Evolutionary conservation across 2,888 invertebrate genomes (phyloP).

Genomic region (Drosophila stalkeri): DNA sequence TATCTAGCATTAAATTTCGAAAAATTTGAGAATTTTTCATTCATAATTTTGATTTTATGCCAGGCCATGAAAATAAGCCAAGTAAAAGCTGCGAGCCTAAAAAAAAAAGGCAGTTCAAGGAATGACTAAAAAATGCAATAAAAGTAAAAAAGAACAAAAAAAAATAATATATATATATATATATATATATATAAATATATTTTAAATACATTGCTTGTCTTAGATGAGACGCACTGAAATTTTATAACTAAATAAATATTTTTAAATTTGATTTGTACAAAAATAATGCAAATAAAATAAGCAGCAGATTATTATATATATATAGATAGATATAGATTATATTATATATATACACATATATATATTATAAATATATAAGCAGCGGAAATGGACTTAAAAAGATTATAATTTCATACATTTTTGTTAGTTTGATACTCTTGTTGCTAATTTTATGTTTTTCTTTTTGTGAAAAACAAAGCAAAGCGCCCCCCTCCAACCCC

Average conservation of each 20-base stretch:
- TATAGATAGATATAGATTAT: neutral
- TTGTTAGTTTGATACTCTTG: neutral
- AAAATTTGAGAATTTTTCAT: neutral
- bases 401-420: neutral
- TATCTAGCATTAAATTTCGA: neutral
- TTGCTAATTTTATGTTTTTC: constrained; percentile 26
- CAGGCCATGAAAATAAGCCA: neutral
- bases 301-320: too few relatives aligned
- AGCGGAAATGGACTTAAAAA: neutral
- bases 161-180: too few relatives aligned
- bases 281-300: too few relatives aligned
- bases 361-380: neutral
- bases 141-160: too few relatives aligned
- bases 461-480: neutral
- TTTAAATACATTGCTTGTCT: too few relatives aligned
- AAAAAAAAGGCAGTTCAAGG: too few relatives aligned
- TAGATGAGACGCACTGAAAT: too few relatives aligned
- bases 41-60: neutral
- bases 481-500: too few relatives aligned
- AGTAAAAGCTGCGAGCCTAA: neutral
- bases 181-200: too few relatives aligned
- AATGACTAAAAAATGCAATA: too few relatives aligned
- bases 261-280: too few relatives aligned
- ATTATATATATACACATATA: neutral
- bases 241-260: too few relatives aligned